These are phyloP conservation scores for Polypterus senegalus DNA, from an alignment of 2,113 vertebrate species.

Conservation along the genomic window DNA sequence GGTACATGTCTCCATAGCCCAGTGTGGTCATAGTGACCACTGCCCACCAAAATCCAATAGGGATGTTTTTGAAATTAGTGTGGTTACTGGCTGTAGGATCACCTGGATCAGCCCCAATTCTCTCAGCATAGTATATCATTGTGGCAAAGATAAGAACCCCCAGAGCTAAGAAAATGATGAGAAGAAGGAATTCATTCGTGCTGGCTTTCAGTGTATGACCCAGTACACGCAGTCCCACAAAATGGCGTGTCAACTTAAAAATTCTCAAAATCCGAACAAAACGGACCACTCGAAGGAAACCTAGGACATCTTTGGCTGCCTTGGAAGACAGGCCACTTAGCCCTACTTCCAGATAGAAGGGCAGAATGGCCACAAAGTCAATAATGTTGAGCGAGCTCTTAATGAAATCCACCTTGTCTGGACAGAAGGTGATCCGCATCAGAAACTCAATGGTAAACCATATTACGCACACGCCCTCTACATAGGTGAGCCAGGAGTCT, in stretches of 20 bases:
- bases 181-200: conserved; percentile 89
- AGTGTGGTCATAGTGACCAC: conserved; percentile 92
- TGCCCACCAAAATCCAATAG: conserved; percentile 95
- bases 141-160: conserved; percentile 92
- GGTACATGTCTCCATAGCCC: conserved; percentile 94
- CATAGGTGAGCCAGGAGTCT: conserved; percentile 58
- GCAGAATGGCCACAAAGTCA: conserved; percentile 88
- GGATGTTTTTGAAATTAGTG: conserved; percentile 91
- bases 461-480: conserved; percentile 57
- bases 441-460: conserved; percentile 70
- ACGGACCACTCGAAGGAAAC: conserved; percentile 78
- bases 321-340: conserved; percentile 77
- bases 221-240: conserved; percentile 76
- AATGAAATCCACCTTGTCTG: conserved; percentile 56
- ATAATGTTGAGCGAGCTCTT: conserved; percentile 89
- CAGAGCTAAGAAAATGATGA: conserved; percentile 84
- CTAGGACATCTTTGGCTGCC: conserved; percentile 84
- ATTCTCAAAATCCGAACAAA: conserved; percentile 86
- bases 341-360: conserved; percentile 85
- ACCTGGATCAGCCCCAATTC: conserved; percentile 73
- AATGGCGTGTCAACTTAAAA: conserved; percentile 87
- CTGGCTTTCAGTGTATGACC: conserved; percentile 82
- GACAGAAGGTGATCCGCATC: conserved; percentile 56
- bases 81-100: conserved; percentile 77
- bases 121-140: conserved; percentile 92